phyloP scores from a whole-genome alignment of 2,113 vertebrate species.

The Cygnus buccinator region DNA sequence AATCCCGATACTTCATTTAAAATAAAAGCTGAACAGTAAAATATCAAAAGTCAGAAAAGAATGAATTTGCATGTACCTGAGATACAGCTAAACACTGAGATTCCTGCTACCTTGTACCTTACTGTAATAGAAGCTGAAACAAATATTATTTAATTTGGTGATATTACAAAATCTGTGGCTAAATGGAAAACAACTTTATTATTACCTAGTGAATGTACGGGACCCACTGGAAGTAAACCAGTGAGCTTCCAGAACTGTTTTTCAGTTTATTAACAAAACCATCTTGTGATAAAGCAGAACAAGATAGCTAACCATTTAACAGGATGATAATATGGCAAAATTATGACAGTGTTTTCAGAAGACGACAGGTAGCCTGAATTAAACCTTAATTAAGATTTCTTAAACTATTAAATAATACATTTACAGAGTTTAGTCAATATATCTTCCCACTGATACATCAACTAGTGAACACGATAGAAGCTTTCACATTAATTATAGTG shows the following conservation, averaged over 20 bases:
- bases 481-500: conserved; percentile 60
- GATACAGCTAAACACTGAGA: neutral
- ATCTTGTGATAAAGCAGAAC: neutral
- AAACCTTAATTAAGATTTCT: conserved; percentile 37
- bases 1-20: neutral
- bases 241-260: neutral
- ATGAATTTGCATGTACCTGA: neutral
- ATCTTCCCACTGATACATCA: conserved; percentile 46
- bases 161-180: neutral
- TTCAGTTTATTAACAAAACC: neutral
- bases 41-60: neutral
- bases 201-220: neutral
- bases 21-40: neutral
- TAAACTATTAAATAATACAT: conserved; percentile 30
- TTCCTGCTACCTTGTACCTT: neutral
- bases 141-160: neutral
- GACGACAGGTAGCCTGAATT: neutral
- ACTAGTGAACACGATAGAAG: conserved; percentile 46
- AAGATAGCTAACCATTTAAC: neutral
- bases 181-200: neutral
- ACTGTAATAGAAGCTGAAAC: neutral
- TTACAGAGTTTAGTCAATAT: conserved; percentile 14
- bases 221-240: neutral
- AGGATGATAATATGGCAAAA: neutral
- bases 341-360: neutral